These are phyloP conservation scores for Parazoanthus atlanticus DNA, from an alignment of 92 coral and sea anemone species.

Conservation along the genomic window DNA sequence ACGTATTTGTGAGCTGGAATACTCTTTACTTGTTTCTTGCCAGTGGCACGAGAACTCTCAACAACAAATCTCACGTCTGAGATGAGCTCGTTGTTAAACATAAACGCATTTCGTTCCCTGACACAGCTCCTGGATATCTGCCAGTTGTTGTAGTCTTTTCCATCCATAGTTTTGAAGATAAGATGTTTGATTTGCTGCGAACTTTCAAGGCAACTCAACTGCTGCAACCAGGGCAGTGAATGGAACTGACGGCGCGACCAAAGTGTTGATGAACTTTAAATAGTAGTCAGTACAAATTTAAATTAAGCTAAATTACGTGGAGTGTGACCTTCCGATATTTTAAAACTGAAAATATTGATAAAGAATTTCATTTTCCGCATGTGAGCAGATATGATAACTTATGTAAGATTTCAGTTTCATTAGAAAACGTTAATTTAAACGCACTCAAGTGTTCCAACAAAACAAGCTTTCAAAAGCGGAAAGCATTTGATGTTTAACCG, in stretches of 20 bases:
- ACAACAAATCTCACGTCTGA: constrained; percentile 66
- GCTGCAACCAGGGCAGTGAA: not conserved
- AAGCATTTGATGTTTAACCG: constrained; percentile 1
- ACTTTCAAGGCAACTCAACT: not conserved
- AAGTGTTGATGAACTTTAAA: not conserved
- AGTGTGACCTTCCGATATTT: not conserved
- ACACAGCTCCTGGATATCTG: constrained; percentile 41
- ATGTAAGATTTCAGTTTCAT: not conserved
- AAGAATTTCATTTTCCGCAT: constrained; percentile 1
- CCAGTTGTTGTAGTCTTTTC: constrained; percentile 17
- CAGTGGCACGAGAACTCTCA: not conserved
- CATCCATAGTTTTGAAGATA: not conserved
- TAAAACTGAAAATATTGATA: constrained; percentile 20
- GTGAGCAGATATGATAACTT: not conserved
- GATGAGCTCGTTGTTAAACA: constrained; percentile 62
- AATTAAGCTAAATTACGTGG: not conserved
- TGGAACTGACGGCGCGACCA: not conserved
- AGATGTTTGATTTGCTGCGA: not conserved
- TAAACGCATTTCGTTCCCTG: constrained; percentile 56
- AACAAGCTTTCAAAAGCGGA: not conserved
- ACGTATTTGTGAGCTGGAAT: constrained; percentile 83
- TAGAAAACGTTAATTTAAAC: not conserved
- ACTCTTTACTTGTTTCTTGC: constrained; percentile 18
- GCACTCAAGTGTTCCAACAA: not conserved
- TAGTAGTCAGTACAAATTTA: not conserved